phyloP scores from a whole-genome alignment of 2,888 invertebrate species.

The Drosophila niveifrons region DNA sequence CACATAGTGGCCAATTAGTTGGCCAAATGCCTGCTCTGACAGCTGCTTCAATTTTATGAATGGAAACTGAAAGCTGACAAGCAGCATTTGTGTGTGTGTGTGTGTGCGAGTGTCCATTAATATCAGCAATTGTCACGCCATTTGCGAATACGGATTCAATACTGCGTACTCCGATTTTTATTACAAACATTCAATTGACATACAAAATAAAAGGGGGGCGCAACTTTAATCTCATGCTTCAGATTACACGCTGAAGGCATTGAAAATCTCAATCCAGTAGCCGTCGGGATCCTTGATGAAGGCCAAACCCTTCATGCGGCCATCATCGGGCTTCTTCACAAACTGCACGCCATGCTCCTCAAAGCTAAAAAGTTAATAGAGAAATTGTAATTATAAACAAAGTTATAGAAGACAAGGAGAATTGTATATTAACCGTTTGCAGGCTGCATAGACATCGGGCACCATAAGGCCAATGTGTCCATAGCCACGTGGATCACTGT shows the following conservation, averaged over 20 bases:
- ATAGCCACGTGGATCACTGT: constrained; percentile 94
- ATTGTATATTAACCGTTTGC: constrained; percentile 86
- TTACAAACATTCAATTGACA: constrained; percentile 16
- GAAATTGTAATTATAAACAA: background rate
- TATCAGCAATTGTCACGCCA: constrained; percentile 42
- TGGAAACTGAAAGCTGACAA: constrained; percentile 39
- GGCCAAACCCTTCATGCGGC: constrained; percentile 97
- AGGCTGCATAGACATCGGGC: constrained; percentile 94
- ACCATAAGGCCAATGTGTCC: constrained; percentile 97
- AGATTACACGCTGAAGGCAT: constrained; percentile 83
- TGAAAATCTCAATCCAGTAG: constrained; percentile 97
- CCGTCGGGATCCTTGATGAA: constrained; percentile 98
- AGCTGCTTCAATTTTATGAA: constrained; percentile 48
- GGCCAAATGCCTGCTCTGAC: constrained; percentile 23
- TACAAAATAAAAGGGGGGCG: constrained; percentile 2
- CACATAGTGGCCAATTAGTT: constrained; percentile 62
- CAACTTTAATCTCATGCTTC: constrained; percentile 20
- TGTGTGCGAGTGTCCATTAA: background rate
- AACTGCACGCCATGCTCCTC: constrained; percentile 94
- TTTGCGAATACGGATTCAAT: constrained; percentile 29
- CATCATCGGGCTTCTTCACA: constrained; percentile 95
- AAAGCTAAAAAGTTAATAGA: constrained; percentile 86
- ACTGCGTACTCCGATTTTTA: constrained; percentile 18
- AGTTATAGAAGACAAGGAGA: too few species aligned
- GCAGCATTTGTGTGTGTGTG: background rate